These are phyloP conservation scores for Calycopis cecrops DNA, from an alignment of 1,140 invertebrate species.

Conservation along the genomic window DNA sequence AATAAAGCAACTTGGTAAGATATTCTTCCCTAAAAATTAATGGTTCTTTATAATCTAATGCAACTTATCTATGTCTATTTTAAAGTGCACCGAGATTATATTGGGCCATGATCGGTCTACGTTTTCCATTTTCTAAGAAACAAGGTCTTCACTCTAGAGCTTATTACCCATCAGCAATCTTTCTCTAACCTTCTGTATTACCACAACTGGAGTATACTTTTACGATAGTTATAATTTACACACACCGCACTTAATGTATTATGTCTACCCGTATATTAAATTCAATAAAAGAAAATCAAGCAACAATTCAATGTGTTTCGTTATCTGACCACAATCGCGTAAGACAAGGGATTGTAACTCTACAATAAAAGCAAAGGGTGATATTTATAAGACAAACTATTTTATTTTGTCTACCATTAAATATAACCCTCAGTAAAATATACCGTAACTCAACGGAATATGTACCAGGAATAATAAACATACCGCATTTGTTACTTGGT, in stretches of 20 bases:
- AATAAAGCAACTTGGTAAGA: no score
- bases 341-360: slow-evolving; percentile 65
- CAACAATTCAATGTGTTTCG: slow-evolving; percentile 44
- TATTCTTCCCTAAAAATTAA: no score
- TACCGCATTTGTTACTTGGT: slow-evolving; percentile 20
- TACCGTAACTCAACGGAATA: slow-evolving; percentile 22
- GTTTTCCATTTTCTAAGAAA: no score
- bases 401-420: slow-evolving; percentile 12
- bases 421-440: slow-evolving; percentile 15
- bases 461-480: slow-evolving; percentile 15
- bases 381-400: slow-evolving; percentile 32
- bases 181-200: no score
- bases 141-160: no score
- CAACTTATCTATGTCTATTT: no score
- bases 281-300: slow-evolving; percentile 41
- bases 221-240: neutral
- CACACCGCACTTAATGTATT: slow-evolving; percentile 4
- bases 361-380: slow-evolving; percentile 68
- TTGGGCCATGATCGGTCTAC: no score
- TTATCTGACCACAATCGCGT: slow-evolving; percentile 61
- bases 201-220: no score
- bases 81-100: no score
- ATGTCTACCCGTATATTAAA: slow-evolving; percentile 1
- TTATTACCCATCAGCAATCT: no score
- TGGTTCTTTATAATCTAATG: no score